These are phyloP conservation scores for Campylomormyrus numenius DNA, from an alignment of 2,113 vertebrate genomes.

Conservation along the genomic window DNA sequence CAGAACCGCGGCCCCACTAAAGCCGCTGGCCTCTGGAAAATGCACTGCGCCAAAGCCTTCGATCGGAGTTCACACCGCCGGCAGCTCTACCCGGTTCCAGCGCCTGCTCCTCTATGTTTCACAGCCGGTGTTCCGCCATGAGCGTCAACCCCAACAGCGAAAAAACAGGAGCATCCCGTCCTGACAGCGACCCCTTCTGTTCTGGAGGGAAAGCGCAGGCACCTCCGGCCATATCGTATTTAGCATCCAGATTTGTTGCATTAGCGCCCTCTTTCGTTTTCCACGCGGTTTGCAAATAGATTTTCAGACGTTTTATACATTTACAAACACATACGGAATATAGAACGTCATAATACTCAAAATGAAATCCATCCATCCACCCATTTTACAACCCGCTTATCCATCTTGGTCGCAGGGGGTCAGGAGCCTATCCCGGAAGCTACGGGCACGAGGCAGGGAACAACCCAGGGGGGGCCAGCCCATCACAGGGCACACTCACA, in stretches of 20 bases:
- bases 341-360: neutral
- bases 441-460: no score
- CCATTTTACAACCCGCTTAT: no score
- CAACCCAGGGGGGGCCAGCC: no score
- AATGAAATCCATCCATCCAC: no score
- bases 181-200: neutral
- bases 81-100: neutral
- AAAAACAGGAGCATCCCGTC: neutral
- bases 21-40: neutral
- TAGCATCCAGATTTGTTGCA: neutral
- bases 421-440: no score
- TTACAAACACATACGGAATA: neutral
- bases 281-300: neutral
- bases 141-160: neutral
- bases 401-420: no score
- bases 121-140: neutral
- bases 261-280: neutral
- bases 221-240: neutral
- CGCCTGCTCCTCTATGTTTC: neutral
- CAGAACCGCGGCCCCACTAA: neutral
- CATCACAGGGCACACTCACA: no score
- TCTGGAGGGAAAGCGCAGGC: neutral
- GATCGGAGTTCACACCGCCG: neutral
- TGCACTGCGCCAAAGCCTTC: neutral
- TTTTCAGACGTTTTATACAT: neutral